A percentile compares a stretch with the other conserved stretches of the same genome.
phyloP scores from a whole-genome alignment of 2,797 vertebrate species.

The Mycteria americana region DNA sequence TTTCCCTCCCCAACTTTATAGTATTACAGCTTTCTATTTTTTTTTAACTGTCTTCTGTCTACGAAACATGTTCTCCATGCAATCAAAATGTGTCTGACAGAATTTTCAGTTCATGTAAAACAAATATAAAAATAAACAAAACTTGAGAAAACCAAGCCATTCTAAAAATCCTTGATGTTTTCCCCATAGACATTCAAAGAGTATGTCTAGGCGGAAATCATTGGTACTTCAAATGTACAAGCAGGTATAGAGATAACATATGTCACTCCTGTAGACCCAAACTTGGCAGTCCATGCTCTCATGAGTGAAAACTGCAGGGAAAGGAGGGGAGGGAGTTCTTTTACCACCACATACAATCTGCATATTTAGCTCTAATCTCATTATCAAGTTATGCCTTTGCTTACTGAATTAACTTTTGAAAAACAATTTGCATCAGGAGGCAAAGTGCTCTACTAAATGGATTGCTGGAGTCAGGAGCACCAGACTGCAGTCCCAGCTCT shows the following conservation, averaged over 20 bases:
- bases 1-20: neutral
- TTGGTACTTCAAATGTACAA: constrained; percentile 41
- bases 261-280: constrained; percentile 21
- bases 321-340: neutral
- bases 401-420: neutral
- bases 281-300: neutral
- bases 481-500: neutral
- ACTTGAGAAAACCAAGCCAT: constrained; percentile 41
- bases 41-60: constrained; percentile 17
- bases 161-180: constrained; percentile 63
- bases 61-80: neutral
- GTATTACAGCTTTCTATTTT: neutral
- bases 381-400: neutral
- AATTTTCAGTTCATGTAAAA: constrained; percentile 54
- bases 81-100: constrained; percentile 48
- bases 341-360: neutral
- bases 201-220: constrained; percentile 54
- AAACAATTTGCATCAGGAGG: neutral
- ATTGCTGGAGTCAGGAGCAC: neutral
- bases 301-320: neutral
- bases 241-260: constrained; percentile 16
- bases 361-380: neutral
- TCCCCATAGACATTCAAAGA: constrained; percentile 56
- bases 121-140: constrained; percentile 55
- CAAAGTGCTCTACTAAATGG: neutral